Evolutionary conservation across 2,797 vertebrate species (phyloP).

Genomic region (Anguilla pacifica): DNA sequence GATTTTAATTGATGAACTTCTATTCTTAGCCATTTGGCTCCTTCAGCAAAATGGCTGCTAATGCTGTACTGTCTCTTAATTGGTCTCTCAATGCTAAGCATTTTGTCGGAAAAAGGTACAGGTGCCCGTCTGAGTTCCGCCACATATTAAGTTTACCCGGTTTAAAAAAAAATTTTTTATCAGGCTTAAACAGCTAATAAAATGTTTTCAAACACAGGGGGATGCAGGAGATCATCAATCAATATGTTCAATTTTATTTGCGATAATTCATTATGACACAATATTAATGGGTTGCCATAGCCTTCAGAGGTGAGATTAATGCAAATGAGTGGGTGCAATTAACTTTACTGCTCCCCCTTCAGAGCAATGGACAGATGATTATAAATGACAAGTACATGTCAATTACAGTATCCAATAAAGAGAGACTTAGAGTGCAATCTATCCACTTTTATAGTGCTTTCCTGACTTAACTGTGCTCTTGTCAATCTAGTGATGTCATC

Average conservation of each 20-base stretch:
- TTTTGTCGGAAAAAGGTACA: conserved; percentile 58
- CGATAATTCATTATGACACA: conserved; percentile 94
- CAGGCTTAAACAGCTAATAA: conserved; percentile 77
- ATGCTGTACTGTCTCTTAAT: conserved; percentile 41
- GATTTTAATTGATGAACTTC: conserved; percentile 67
- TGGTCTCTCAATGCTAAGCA: conserved; percentile 50
- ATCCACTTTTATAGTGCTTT: conserved; percentile 78
- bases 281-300: conserved; percentile 91
- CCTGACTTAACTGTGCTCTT: conserved; percentile 69
- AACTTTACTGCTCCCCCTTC: conserved; percentile 86
- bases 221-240: conserved; percentile 88
- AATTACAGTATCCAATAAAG: conserved; percentile 86
- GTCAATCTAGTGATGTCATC: conserved; percentile 75
- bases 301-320: conserved; percentile 93
- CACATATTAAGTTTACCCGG: conserved; percentile 65
- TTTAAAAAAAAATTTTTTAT: conserved; percentile 57
- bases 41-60: conserved; percentile 8
- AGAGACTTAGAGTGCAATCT: conserved; percentile 80
- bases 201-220: conserved; percentile 75
- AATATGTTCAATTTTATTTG: conserved; percentile 91
- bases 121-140: conserved; percentile 35
- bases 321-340: conserved; percentile 92
- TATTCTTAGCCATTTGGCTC: conserved; percentile 36
- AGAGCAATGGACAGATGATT: conserved; percentile 86
- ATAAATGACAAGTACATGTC: conserved; percentile 92